These are phyloP conservation scores for pig (Sus scrofa) DNA, from an alignment of 2,113 vertebrate genomes.

Conservation along the genomic window T2T-Sscrofa CM000818.6:106402501-106403000, in stretches of 20 bases:
- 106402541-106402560: not conserved
- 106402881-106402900: not conserved
- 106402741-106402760: not conserved
- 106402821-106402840: not conserved
- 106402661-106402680: not conserved
- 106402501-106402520: not conserved
- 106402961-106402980: not conserved
- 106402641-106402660: not conserved
- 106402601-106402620: not conserved
- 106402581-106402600: not conserved
- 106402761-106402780: not conserved
- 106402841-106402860: not conserved
- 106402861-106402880: not conserved
- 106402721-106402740: not conserved
- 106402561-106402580: conserved; percentile 26
- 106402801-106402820: not conserved
- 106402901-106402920: not conserved
- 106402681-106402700: not conserved
- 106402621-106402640: not conserved
- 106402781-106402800: not conserved
- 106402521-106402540: conserved; percentile 32
- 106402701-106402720: not conserved
- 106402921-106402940: not conserved
- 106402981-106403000: conserved; percentile 37
- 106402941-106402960: not conserved